Evolutionary conservation across 2,113 vertebrate species (phyloP), one percentile per base, ranked within the genome.

Genomic region (Hemiprocne comata): DNA sequence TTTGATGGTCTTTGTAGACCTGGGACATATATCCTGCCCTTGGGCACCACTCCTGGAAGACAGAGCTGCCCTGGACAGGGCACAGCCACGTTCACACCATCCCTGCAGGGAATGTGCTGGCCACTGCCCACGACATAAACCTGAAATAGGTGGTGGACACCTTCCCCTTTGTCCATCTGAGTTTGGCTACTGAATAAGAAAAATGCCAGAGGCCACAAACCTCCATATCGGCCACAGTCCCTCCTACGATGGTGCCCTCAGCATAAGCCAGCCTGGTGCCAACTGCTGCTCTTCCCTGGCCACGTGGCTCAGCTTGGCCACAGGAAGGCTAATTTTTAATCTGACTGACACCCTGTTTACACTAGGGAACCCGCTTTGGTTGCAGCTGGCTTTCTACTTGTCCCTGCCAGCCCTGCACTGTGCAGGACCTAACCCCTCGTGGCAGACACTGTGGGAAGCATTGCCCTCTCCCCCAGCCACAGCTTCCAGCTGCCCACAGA

Each of bases 201-300:
- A 31, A 1, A 1, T 25, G 55, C 60, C 84, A 81, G 44, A 46
- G 38, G 54, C 53, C 71, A 21, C 34, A 71, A 38, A 48, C 17
- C 23, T n/a, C 83, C 4, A 1, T 12, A 44, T 12, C 2, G 1
- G 34, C 33, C 9, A 2, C 34, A 13, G 33, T 26, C 53, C 15
- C 38, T 40, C 26, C 8, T 2, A 1, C 4, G 4, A 17, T 29
- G 55, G 40, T 23, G 1, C 24, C 17, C 34, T 26, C 3, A 1
- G 42, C 16, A 1, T n/a, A 40, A 89, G 9, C 54, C 51, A 60
- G 17, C 33, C 33, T 0, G 0, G 38, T 46, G 40, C 51, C 1
- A 0, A 4, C 2, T 11, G 19, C 0, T 0, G 36, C 65, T 67
- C 46, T 94, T 77, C 36, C 57, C 44, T 7, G 10, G 31, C 21